Evolutionary conservation across 2,113 vertebrate genomes (phyloP).

Genomic region (Albula glossodonta): DNA sequence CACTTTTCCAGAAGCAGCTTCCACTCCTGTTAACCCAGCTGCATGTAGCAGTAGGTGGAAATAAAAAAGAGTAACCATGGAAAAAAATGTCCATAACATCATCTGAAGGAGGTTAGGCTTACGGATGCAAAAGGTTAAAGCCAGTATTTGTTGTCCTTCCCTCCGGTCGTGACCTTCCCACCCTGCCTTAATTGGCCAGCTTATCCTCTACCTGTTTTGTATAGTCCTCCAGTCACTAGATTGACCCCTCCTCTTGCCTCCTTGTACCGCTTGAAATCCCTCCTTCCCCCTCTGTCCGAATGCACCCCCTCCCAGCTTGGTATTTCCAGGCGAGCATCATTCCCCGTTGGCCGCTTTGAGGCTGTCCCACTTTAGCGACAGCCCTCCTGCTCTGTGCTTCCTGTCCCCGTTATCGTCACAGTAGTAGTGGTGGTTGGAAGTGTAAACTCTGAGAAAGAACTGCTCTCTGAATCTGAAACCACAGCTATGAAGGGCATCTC

Average conservation of each 20-base stretch:
- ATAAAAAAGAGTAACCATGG: not conserved
- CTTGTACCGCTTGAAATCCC: not conserved
- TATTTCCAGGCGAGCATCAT: not conserved
- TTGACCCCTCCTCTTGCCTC: not conserved
- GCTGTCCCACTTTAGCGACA: not conserved
- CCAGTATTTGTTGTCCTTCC: constrained; percentile 17
- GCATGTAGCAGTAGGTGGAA: not conserved
- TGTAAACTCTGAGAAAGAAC: not conserved
- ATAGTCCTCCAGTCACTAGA: not conserved
- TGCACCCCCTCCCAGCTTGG: not conserved
- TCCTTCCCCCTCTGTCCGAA: not conserved
- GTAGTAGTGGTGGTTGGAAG: not conserved
- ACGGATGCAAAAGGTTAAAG: constrained; percentile 40
- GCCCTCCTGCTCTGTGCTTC: not conserved
- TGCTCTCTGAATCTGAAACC: not conserved
- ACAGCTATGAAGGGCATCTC: not conserved
- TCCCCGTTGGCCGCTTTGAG: not conserved
- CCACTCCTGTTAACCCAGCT: not conserved
- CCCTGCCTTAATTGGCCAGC: not conserved
- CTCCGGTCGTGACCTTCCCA: not conserved
- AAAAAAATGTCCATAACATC: not conserved
- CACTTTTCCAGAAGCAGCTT: not conserved
- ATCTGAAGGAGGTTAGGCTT: not conserved
- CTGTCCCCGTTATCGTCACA: not conserved
- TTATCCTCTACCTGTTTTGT: not conserved